These are phyloP conservation scores for Urocynchramus pylzowi DNA, from an alignment of 2,113 vertebrate species.

Conservation along the genomic window DNA sequence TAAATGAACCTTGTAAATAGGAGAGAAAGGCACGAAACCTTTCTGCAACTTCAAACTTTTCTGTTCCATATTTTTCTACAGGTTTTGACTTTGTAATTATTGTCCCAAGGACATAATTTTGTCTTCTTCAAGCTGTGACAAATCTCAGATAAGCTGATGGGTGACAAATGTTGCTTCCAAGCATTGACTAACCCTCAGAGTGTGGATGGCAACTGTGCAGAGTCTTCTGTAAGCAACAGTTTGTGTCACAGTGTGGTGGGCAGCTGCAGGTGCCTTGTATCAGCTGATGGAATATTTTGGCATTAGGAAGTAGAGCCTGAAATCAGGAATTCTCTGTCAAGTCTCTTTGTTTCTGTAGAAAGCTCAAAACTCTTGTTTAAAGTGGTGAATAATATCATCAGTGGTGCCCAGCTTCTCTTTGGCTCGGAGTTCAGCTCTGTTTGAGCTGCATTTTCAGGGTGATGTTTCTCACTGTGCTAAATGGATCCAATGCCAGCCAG, in stretches of 20 bases:
- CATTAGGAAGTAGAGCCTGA: background rate
- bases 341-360: background rate
- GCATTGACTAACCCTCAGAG: background rate
- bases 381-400: background rate
- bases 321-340: background rate
- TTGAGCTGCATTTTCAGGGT: background rate
- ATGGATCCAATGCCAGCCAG: accelerated
- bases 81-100: background rate
- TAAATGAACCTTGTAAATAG: background rate
- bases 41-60: background rate
- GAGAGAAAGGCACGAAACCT: background rate
- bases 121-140: background rate
- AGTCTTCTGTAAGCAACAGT: background rate
- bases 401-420: background rate
- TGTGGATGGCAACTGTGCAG: background rate
- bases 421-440: background rate
- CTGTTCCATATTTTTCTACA: accelerated
- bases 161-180: background rate
- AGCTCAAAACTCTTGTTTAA: background rate
- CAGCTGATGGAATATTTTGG: background rate
- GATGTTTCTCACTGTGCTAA: background rate
- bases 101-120: background rate
- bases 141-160: background rate
- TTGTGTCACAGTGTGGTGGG: background rate
- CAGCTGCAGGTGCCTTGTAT: background rate